These are phyloP conservation scores for Chrysolina americana DNA, from an alignment of 2,888 invertebrate species.

Conservation along the genomic window DNA sequence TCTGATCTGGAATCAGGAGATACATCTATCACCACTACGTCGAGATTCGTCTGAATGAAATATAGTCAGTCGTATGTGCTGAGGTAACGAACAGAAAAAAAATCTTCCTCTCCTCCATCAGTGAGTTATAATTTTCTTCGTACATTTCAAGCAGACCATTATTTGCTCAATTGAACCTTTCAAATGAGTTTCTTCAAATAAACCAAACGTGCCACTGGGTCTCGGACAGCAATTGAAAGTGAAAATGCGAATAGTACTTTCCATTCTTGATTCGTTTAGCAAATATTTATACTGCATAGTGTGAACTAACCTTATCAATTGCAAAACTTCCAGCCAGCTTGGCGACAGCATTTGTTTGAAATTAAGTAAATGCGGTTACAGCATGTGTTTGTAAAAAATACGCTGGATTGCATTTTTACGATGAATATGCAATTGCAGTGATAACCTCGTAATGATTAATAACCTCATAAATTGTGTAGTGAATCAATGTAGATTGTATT, in stretches of 20 bases:
- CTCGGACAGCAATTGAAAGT: not conserved
- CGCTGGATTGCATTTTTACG: conserved; percentile 35
- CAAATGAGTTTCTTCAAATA: too few species aligned
- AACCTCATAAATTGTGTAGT: not conserved
- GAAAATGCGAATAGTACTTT: not conserved
- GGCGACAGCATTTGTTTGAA: conserved; percentile 9
- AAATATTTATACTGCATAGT: conserved; percentile 13
- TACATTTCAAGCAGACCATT: too few species aligned
- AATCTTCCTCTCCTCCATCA: too few species aligned
- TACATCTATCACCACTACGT: too few species aligned
- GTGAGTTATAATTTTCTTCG: too few species aligned
- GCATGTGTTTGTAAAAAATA: conserved; percentile 15
- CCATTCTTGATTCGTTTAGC: not conserved
- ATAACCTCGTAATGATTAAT: not conserved
- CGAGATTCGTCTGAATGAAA: too few species aligned
- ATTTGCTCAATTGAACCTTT: too few species aligned
- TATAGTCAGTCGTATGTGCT: too few species aligned
- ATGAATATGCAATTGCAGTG: conserved; percentile 30
- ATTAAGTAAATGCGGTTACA: not conserved
- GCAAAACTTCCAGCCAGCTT: conserved; percentile 15
- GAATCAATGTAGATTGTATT: not conserved
- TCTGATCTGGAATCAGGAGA: not conserved
- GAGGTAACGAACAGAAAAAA: too few species aligned
- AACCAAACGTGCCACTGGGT: too few species aligned
- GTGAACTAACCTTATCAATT: not conserved